Evolutionary conservation across 1,140 invertebrate genomes (phyloP), one percentile per base, ranked within the genome.

Genomic region (Cotesia chilonis): DNA sequence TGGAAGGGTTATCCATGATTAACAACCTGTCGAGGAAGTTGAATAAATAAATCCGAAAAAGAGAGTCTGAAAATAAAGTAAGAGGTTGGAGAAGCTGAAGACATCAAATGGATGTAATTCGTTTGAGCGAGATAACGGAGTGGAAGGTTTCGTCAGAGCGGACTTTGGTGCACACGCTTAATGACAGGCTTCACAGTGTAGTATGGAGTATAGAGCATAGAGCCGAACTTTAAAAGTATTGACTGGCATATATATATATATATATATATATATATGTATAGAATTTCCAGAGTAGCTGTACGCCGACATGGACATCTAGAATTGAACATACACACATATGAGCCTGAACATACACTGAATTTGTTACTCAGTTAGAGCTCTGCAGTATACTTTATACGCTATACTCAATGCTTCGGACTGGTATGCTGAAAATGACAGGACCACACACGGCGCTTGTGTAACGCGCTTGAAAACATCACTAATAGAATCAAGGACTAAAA

Each of bases 401-500:
- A 3, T 28, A 28, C 28, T 28, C 28, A 28, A 28, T 28, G 28
- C 36, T 63, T 70, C 52, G 69, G 75, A 74, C 70, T 70, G 28
- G 28, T 28, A 28, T 28, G 68, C 61, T 76, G 79, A 76, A 77
- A 81, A 79, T 81, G 79, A 81, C 79, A 81, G 80, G 68, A n/a
- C 77, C 80, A 82, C 81, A 82, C 80, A 77, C 72, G 78, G 72
- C 59, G 69, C 35, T 66, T 74, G 77, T 81, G 79, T 78, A 81
- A 81, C 77, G 78, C 76, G 80, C 81, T 82, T 74, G 75, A 79
- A 81, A 81, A 79, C 79, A 77, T 80, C 69, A 75, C 74, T 82
- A 83, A 83, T 82, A 76, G 79, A 79, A 79, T 83, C 78, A 81
- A 76, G 57, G 70, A 74, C 81, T 83, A 83, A 83, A 83, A 83